Percentiles rank a stretch among this genome's conserved stretches.
phyloP scores from a whole-genome alignment of 2,113 vertebrate species.

The Sporophila hypoxantha region DNA sequence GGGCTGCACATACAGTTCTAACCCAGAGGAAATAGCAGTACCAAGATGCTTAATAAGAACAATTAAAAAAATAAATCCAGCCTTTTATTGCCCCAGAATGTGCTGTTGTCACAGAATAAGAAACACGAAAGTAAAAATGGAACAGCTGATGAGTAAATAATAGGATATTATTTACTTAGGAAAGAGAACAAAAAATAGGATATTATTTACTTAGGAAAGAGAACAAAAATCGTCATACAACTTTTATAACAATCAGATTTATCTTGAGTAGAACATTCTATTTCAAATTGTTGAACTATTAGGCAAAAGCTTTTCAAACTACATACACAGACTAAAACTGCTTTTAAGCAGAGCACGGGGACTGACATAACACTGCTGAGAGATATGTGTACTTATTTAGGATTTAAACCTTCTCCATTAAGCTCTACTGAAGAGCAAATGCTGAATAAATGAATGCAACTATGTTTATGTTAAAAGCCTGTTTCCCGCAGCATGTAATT shows the following conservation, averaged over 20 bases:
- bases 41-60: slow-evolving; percentile 7
- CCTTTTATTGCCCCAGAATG: neutral
- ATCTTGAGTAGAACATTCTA: slow-evolving; percentile 54
- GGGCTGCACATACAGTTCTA: neutral
- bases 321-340: slow-evolving; percentile 57
- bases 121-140: slow-evolving; percentile 8
- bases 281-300: slow-evolving; percentile 64
- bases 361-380: slow-evolving; percentile 75
- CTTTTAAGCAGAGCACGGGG: slow-evolving; percentile 74
- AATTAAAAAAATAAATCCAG: slow-evolving; percentile 28
- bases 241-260: slow-evolving; percentile 32
- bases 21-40: neutral
- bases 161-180: neutral
- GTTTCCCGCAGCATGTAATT: slow-evolving; percentile 90
- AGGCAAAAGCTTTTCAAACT: slow-evolving; percentile 72
- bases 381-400: slow-evolving; percentile 82
- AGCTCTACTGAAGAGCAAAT: slow-evolving; percentile 88
- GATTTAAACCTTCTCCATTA: slow-evolving; percentile 88
- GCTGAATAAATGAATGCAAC: slow-evolving; percentile 86
- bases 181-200: neutral
- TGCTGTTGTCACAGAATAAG: slow-evolving; percentile 16
- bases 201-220: neutral
- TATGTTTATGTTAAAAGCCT: slow-evolving; percentile 98
- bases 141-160: slow-evolving; percentile 3
- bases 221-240: slow-evolving; percentile 6